Conservation (phyloP, 2,113 vertebrate genomes). For the Malurus alboscapulatus region DNA sequence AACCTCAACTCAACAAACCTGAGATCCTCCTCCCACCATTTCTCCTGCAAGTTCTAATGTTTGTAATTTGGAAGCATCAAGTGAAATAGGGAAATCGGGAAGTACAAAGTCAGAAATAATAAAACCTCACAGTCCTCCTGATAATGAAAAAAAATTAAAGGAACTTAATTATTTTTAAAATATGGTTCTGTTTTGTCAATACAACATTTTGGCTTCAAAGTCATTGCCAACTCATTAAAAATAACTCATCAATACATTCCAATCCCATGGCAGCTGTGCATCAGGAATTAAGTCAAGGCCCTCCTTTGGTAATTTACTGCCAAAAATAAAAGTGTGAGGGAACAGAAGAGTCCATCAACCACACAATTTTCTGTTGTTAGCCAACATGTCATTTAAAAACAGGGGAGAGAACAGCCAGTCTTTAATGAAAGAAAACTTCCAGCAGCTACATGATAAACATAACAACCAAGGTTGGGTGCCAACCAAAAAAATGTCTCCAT, state of each 20-base stretch:
- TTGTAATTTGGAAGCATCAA: background rate
- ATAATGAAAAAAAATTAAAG: background rate
- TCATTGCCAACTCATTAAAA: background rate
- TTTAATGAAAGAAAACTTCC: background rate
- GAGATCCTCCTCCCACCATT: background rate
- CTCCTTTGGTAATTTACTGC: background rate
- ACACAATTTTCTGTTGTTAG: background rate
- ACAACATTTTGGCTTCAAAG: background rate
- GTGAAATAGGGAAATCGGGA: background rate
- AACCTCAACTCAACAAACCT: background rate
- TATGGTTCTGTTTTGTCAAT: background rate
- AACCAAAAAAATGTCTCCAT: background rate
- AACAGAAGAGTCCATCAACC: background rate
- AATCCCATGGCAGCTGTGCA: background rate
- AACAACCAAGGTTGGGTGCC: background rate
- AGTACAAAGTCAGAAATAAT: background rate
- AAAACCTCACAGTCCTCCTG: background rate
- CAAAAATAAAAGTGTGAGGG: background rate
- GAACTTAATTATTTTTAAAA: background rate
- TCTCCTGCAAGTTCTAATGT: background rate
- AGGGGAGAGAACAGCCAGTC: background rate
- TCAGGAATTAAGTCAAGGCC: background rate
- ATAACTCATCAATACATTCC: background rate
- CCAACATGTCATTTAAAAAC: background rate
- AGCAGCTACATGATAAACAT: background rate